These are phyloP conservation scores for Channa striata DNA, from an alignment of 2,797 vertebrate genomes.

Conservation along the genomic window DNA sequence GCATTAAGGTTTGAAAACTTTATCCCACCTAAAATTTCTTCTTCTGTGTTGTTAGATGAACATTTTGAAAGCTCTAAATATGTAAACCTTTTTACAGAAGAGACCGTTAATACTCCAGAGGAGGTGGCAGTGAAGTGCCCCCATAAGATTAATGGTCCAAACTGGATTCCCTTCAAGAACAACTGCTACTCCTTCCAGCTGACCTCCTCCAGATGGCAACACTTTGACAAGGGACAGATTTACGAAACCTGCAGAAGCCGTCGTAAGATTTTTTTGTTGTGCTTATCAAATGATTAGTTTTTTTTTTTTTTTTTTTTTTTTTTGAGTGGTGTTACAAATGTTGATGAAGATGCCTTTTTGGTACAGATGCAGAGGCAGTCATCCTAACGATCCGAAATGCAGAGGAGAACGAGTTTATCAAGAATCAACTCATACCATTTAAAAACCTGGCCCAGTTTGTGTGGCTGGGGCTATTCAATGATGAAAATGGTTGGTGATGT, in stretches of 20 bases:
- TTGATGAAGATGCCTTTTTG: conserved; percentile 1
- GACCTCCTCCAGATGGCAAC: conserved; percentile 83
- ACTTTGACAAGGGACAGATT: conserved; percentile 65
- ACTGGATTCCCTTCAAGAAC: conserved; percentile 94
- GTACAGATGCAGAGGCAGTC: conserved; percentile 86
- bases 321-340: neutral
- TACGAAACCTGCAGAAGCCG: conserved; percentile 86
- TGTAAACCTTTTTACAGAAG: conserved; percentile 72
- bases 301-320: neutral
- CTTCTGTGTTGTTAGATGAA: neutral
- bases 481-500: conserved; percentile 85
- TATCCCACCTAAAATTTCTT: neutral
- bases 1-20: too few relatives aligned
- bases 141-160: conserved; percentile 90
- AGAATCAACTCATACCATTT: conserved; percentile 86
- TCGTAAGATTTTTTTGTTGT: conserved; percentile 77
- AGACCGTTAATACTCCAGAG: conserved; percentile 76
- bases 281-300: neutral
- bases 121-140: conserved; percentile 85
- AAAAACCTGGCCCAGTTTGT: conserved; percentile 87
- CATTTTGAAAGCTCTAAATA: neutral
- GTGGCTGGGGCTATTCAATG: conserved; percentile 89
- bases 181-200: conserved; percentile 94
- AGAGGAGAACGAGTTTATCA: conserved; percentile 91
- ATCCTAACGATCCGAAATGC: conserved; percentile 89